These are phyloP conservation scores for Electrona antarctica DNA, from an alignment of 2,113 vertebrate genomes.

Conservation along the genomic window DNA sequence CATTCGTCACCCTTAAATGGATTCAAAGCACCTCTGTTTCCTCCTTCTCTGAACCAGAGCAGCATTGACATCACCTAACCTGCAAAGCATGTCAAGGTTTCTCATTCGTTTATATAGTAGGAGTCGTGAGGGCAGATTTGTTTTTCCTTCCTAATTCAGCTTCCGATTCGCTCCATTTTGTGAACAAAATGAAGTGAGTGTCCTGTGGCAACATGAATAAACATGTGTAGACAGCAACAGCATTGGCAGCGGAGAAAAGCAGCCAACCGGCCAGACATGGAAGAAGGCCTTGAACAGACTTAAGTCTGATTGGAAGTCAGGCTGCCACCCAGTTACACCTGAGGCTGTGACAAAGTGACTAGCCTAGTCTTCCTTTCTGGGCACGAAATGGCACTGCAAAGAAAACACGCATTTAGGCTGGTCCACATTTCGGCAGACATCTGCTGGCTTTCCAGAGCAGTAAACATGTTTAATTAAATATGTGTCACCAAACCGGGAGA, in stretches of 20 bases:
- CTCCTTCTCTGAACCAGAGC: slow-evolving; percentile 12
- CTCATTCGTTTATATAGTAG: slow-evolving; percentile 42
- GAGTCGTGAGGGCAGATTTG: slow-evolving; percentile 19
- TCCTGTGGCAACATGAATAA: slow-evolving; percentile 70
- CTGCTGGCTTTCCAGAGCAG: slow-evolving; percentile 70
- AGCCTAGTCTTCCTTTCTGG: slow-evolving; percentile 55
- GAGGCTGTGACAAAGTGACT: slow-evolving; percentile 58
- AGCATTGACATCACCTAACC: neutral
- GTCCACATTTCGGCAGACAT: slow-evolving; percentile 74
- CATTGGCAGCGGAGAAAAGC: slow-evolving; percentile 46
- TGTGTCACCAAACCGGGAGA: slow-evolving; percentile 54
- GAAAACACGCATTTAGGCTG: slow-evolving; percentile 62
- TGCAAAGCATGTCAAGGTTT: neutral
- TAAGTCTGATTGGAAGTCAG: slow-evolving; percentile 52
- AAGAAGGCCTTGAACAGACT: slow-evolving; percentile 50
- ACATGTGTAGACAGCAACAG: slow-evolving; percentile 60
- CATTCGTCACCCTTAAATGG: slow-evolving; percentile 57
- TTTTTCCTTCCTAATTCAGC: slow-evolving; percentile 34
- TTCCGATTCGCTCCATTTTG: slow-evolving; percentile 52
- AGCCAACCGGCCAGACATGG: slow-evolving; percentile 48
- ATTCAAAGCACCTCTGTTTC: slow-evolving; percentile 11
- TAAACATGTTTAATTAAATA: slow-evolving; percentile 76
- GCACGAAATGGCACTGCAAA: slow-evolving; percentile 40
- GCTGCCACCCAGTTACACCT: slow-evolving; percentile 72
- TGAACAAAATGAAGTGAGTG: slow-evolving; percentile 51